These are phyloP conservation scores for human DNA, from an alignment of 2,113 vertebrate species.

Conservation along the genomic window DNA sequence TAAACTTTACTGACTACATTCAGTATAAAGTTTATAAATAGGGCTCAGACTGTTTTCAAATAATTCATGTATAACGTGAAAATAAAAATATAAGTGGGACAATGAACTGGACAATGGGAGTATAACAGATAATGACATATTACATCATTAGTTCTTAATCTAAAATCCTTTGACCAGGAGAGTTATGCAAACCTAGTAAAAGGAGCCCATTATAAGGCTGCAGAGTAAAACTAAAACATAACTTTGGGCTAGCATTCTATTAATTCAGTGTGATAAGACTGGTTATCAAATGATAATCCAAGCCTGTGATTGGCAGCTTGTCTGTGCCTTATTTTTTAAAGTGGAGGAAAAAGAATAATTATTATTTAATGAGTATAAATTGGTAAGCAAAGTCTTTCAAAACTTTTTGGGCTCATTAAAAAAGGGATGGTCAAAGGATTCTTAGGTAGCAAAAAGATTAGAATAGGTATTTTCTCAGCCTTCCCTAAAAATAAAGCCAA, in stretches of 20 bases:
- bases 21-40: slow-evolving; percentile 19
- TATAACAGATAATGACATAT: slow-evolving; percentile 14
- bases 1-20: neutral
- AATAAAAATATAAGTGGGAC: slow-evolving; percentile 35
- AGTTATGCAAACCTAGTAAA: neutral
- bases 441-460: neutral
- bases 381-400: neutral
- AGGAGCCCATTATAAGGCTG: neutral
- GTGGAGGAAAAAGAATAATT: neutral
- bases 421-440: slow-evolving; percentile 37
- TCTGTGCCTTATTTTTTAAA: slow-evolving; percentile 10
- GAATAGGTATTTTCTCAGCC: neutral
- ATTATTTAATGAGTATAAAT: neutral
- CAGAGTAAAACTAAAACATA: neutral
- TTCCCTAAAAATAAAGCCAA: neutral
- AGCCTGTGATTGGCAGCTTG: neutral
- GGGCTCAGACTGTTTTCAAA: slow-evolving; percentile 2
- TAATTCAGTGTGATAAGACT: neutral
- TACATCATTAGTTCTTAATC: slow-evolving; percentile 47
- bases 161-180: neutral
- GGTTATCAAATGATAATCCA: slow-evolving; percentile 7
- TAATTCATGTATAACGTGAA: neutral
- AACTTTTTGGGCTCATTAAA: neutral
- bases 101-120: neutral
- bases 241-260: neutral